Conservation (phyloP, 2,113 vertebrate species). For the Notothenia coriiceps region DNA sequence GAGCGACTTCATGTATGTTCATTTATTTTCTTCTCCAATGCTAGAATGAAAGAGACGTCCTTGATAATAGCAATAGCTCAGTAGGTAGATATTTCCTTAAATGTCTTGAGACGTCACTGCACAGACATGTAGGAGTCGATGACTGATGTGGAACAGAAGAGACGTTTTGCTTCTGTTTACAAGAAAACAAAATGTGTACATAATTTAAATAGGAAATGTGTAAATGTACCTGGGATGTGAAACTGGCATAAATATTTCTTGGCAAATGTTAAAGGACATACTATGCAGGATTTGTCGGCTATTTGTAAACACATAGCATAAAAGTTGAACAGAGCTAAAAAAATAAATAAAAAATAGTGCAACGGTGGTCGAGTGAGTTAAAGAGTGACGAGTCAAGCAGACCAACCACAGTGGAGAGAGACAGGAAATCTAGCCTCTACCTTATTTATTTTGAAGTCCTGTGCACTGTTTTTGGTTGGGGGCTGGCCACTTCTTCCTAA, state of each 20-base stretch:
- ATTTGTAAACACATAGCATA: too few species aligned
- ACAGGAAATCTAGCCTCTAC: too few species aligned
- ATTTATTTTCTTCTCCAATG: constrained; percentile 28
- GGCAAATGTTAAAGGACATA: constrained; percentile 16
- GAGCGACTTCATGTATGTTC: constrained; percentile 27
- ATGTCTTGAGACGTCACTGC: constrained; percentile 39
- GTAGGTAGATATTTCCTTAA: constrained; percentile 38
- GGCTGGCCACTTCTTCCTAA: too few species aligned
- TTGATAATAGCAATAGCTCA: constrained; percentile 63
- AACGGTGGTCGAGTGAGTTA: too few species aligned
- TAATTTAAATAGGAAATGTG: constrained; percentile 60
- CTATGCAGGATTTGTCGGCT: too few species aligned
- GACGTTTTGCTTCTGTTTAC: constrained; percentile 70
- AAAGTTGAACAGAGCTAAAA: too few species aligned
- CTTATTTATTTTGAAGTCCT: too few species aligned
- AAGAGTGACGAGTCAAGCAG: too few species aligned
- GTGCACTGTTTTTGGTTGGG: too few species aligned
- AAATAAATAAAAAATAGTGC: too few species aligned
- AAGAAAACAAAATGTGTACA: constrained; percentile 54
- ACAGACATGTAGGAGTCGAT: constrained; percentile 20
- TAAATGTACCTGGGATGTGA: constrained; percentile 40
- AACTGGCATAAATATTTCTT: constrained; percentile 45
- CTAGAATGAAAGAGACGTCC: constrained; percentile 46
- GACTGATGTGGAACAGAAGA: constrained; percentile 44
- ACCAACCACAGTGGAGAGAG: too few species aligned